These are phyloP conservation scores for Lasioglossum lativentre DNA, from an alignment of 2,888 invertebrate species.

Conservation along the genomic window DNA sequence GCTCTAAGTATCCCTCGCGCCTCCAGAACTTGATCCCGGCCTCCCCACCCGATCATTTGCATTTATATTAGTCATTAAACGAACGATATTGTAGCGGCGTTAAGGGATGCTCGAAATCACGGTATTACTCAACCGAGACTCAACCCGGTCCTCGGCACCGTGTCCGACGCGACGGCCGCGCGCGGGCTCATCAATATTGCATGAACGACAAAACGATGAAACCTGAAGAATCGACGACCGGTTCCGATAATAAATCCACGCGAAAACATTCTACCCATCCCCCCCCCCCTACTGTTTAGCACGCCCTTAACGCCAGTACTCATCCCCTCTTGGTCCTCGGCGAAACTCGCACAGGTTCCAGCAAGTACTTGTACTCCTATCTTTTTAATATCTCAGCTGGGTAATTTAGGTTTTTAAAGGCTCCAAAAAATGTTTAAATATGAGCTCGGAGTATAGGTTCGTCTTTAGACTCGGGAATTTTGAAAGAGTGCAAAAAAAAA, in stretches of 20 bases:
- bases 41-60: constrained; percentile 42
- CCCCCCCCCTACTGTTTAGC: not conserved
- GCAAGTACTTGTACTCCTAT: not conserved
- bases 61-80: constrained; percentile 61
- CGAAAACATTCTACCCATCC: constrained; percentile 10
- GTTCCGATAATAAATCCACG: constrained; percentile 22
- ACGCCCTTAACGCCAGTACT: not conserved
- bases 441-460: too few species aligned
- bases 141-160: not conserved
- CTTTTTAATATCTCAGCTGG: too few species aligned
- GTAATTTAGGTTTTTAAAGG: too few species aligned
- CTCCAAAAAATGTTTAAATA: too few species aligned
- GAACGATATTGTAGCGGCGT: constrained; percentile 44
- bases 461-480: too few species aligned
- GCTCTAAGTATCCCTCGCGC: constrained; percentile 32
- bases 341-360: not conserved
- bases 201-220: constrained; percentile 37
- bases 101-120: constrained; percentile 41
- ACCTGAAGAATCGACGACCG: constrained; percentile 31
- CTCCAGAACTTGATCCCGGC: constrained; percentile 23
- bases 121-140: not conserved
- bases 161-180: not conserved
- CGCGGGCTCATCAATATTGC: constrained; percentile 42
- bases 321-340: not conserved
- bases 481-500: too few species aligned